Percentiles rank a stretch among this genome's conserved stretches.
phyloP scores from a whole-genome alignment of 1,140 invertebrate genomes.

The Hirudo medicinalis region DNA sequence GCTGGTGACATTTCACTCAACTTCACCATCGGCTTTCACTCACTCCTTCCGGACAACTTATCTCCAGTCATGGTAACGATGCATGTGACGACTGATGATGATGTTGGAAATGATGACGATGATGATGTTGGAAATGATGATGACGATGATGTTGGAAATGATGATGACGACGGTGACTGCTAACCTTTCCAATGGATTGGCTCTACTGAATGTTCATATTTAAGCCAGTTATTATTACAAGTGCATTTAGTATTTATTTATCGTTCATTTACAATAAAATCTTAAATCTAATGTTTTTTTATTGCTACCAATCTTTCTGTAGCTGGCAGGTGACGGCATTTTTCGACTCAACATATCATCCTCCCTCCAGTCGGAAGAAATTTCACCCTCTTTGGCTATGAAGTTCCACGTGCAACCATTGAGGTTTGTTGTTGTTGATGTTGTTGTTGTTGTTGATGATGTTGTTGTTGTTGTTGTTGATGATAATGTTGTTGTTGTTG shows the following conservation, averaged over 20 bases:
- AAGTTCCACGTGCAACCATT: conserved; percentile 66
- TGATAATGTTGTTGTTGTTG: not conserved
- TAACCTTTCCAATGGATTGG: too few relatives aligned
- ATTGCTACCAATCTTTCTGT: too few relatives aligned
- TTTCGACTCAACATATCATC: conserved; percentile 55
- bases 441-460: not conserved
- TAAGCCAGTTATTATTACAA: too few relatives aligned
- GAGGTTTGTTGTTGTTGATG: conserved; percentile 41
- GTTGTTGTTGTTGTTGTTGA: not conserved
- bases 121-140: not conserved
- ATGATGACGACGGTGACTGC: not conserved
- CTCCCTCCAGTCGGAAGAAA: conserved; percentile 61
- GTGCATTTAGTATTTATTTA: too few relatives aligned
- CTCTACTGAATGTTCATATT: too few relatives aligned
- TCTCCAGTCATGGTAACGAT: conserved; percentile 36
- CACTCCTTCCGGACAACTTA: conserved; percentile 51
- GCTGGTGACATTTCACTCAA: conserved; percentile 59
- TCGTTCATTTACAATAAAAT: too few relatives aligned
- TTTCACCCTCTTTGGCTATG: conserved; percentile 57
- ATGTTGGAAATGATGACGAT: not conserved
- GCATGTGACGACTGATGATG: too few relatives aligned
- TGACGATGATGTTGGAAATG: not conserved
- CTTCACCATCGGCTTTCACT: conserved; percentile 66
- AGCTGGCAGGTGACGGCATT: conserved; percentile 63
- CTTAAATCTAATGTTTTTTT: too few relatives aligned